Conservation (phyloP, 2,113 vertebrate species). For the Caretta caretta region DNA sequence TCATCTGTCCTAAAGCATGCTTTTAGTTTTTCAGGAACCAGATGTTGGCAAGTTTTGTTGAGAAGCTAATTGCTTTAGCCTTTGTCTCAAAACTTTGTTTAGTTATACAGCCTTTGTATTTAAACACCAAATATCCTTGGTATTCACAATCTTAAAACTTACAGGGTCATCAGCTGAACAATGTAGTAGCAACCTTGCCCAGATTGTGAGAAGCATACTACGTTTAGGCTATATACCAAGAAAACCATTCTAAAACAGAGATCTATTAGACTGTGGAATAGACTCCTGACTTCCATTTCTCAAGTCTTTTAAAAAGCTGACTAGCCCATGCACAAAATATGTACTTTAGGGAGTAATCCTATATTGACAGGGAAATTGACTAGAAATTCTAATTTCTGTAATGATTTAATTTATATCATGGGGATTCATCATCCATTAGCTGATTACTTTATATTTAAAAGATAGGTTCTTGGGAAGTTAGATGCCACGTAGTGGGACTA, state of each 20-base stretch:
- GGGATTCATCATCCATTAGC: neutral
- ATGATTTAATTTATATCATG: conserved; percentile 4
- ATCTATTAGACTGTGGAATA: neutral
- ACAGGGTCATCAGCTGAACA: conserved; percentile 26
- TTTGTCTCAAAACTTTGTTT: neutral
- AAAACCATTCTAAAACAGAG: conserved; percentile 41
- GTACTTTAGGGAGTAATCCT: neutral
- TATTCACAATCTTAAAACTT: conserved; percentile 46
- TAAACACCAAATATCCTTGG: neutral
- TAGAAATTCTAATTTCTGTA: conserved; percentile 42
- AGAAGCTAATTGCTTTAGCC: conserved; percentile 41
- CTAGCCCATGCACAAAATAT: neutral
- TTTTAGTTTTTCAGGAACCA: conserved; percentile 10
- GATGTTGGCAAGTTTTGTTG: neutral
- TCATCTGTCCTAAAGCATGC: neutral
- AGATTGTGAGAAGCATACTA: neutral
- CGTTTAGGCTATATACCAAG: conserved; percentile 35
- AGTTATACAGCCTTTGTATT: neutral
- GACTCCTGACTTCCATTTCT: conserved; percentile 16
- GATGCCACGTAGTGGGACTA: neutral
- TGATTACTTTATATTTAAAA: neutral
- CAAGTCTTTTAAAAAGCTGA: neutral
- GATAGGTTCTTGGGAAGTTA: neutral
- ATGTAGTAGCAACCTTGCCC: conserved; percentile 15
- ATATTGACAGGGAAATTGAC: conserved; percentile 19